These are phyloP conservation scores for Danio kyathit DNA, from an alignment of 2,797 vertebrate genomes.

Conservation along the genomic window DNA sequence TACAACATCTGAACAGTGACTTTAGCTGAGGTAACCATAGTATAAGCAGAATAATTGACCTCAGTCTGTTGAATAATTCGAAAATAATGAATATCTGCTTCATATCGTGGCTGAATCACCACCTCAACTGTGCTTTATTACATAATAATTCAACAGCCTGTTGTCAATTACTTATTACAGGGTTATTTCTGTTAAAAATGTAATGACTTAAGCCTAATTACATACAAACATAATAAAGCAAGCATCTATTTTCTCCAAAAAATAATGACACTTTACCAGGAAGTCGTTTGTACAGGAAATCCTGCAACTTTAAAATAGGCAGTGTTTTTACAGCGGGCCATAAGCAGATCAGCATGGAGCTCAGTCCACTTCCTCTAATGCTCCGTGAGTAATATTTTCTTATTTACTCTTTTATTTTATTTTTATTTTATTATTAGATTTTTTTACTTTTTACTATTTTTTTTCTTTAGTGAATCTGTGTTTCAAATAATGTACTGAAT, in stretches of 20 bases:
- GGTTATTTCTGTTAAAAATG: neutral
- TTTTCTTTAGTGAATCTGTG: neutral
- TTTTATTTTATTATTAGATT: too few relatives aligned
- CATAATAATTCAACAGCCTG: too few relatives aligned
- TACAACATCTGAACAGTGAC: too few relatives aligned
- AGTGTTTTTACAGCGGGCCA: neutral
- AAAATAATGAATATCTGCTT: too few relatives aligned
- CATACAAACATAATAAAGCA: neutral
- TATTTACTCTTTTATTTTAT: neutral
- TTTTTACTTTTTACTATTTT: too few relatives aligned
- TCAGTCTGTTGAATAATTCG: too few relatives aligned
- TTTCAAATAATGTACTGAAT: too few relatives aligned
- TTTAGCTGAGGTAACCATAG: too few relatives aligned
- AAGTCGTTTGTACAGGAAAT: neutral
- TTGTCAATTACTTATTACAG: too few relatives aligned
- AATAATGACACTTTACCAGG: neutral
- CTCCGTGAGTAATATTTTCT: neutral
- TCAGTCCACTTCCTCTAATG: conserved; percentile 1
- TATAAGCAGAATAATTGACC: too few relatives aligned
- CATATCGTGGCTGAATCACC: too few relatives aligned
- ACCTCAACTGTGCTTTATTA: too few relatives aligned
- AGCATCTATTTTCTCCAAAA: neutral
- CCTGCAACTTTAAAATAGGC: neutral
- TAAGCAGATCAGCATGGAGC: neutral
- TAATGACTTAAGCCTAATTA: neutral